These are phyloP conservation scores for Volucella inflata DNA, from an alignment of 2,888 invertebrate genomes.

Conservation along the genomic window DNA sequence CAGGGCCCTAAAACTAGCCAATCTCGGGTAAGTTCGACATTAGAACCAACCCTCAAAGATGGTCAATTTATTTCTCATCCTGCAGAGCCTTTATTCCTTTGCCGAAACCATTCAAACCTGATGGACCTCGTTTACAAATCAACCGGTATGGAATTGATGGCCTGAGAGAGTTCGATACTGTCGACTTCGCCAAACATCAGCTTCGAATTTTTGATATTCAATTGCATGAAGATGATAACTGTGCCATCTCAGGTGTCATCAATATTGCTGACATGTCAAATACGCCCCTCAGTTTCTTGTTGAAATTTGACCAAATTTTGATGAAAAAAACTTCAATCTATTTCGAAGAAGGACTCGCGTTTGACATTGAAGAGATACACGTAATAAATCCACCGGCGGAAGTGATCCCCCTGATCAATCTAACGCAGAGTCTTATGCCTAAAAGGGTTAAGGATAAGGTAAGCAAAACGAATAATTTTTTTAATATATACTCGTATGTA, in stretches of 20 bases:
- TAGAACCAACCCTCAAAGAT: not conserved
- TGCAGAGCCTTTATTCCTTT: conserved; percentile 77
- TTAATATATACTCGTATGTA: conserved; percentile 76
- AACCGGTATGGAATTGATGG: conserved; percentile 83
- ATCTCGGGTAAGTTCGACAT: conserved; percentile 82
- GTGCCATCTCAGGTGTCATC: conserved; percentile 83
- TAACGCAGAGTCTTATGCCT: conserved; percentile 85
- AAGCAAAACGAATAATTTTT: conserved; percentile 78
- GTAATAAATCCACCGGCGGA: conserved; percentile 85
- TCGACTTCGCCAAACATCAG: conserved; percentile 84
- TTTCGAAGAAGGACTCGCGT: conserved; percentile 85
- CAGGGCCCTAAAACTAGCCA: conserved; percentile 76
- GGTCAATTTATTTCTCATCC: not conserved
- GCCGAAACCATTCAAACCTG: conserved; percentile 79
- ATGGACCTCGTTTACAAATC: conserved; percentile 83
- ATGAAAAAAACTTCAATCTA: conserved; percentile 85
- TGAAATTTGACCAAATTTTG: conserved; percentile 84
- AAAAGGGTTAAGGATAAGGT: conserved; percentile 86
- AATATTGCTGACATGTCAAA: conserved; percentile 85
- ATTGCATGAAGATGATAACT: conserved; percentile 86
- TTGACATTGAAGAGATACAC: conserved; percentile 85
- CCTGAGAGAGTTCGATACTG: conserved; percentile 82
- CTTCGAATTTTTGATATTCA: conserved; percentile 85
- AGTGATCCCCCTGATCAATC: conserved; percentile 84
- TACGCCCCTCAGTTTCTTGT: conserved; percentile 84